Percentiles rank a stretch among this genome's conserved stretches.
Conservation (phyloP, 2,113 vertebrate species). For the Gallinago undulata region DNA sequence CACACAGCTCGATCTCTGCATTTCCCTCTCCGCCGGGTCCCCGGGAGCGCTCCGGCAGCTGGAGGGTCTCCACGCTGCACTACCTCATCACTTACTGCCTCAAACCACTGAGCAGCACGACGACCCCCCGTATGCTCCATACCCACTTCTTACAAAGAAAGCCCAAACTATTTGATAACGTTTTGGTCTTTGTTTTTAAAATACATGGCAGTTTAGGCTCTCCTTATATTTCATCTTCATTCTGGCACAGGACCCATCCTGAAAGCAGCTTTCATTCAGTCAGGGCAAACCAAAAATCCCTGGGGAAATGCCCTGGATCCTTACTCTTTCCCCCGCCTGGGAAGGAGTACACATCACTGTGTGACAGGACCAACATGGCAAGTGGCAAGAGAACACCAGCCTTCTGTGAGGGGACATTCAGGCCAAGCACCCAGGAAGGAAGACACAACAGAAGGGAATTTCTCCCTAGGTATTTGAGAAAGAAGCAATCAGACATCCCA, state of each 20-base stretch:
- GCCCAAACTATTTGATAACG: neutral
- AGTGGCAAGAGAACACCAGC: neutral
- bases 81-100: neutral
- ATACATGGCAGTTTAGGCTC: neutral
- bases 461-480: neutral
- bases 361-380: too few relatives aligned
- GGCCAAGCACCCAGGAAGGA: neutral
- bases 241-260: neutral
- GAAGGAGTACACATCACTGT: accelerated
- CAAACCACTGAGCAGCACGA: neutral
- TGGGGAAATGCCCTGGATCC: neutral
- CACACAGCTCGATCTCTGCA: neutral
- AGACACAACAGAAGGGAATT: neutral
- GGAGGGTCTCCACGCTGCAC: neutral
- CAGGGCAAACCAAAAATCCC: neutral
- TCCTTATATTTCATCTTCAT: neutral
- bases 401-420: accelerated
- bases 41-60: neutral
- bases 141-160: neutral
- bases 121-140: neutral
- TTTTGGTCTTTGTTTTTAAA: neutral
- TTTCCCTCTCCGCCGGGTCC: neutral
- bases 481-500: neutral
- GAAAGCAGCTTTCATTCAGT: neutral
- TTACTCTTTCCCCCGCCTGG: neutral